A percentile compares a stretch with the other conserved stretches of the same genome.
These are phyloP conservation scores for Phylloscopus whistleri DNA, from an alignment of 2,113 vertebrate species.

Conservation along the genomic window DNA sequence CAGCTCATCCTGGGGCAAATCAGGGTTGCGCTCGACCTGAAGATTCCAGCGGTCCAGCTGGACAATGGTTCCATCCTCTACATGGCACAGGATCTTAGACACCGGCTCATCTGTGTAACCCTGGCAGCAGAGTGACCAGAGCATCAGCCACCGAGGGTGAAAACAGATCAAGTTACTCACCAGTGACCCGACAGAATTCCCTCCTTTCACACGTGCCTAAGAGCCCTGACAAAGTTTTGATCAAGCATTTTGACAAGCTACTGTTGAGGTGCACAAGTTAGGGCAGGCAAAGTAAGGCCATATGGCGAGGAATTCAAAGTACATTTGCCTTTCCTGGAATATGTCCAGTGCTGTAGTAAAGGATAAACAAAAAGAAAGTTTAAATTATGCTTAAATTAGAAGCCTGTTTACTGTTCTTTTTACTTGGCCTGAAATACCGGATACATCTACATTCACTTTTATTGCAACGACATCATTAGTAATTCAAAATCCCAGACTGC, in stretches of 20 bases:
- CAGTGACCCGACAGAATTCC: neutral
- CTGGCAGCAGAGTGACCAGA: conserved; percentile 36
- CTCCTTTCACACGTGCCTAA: neutral
- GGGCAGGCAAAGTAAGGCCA: neutral
- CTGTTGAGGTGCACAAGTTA: neutral
- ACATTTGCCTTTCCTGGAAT: neutral
- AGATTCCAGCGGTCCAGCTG: conserved; percentile 85
- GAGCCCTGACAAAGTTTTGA: neutral
- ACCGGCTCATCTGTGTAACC: conserved; percentile 84
- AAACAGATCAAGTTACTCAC: neutral
- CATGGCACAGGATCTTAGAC: conserved; percentile 83
- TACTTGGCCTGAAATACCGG: neutral
- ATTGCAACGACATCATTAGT: neutral
- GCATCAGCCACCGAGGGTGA: neutral
- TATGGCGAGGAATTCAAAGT: neutral
- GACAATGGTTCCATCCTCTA: conserved; percentile 82
- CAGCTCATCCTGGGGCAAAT: conserved; percentile 76
- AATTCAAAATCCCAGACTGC: neutral
- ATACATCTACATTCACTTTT: neutral
- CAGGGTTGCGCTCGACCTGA: conserved; percentile 80
- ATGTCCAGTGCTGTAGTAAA: neutral
- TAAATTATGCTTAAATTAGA: neutral
- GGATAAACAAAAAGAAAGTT: neutral
- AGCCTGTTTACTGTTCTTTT: neutral
- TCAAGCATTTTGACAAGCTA: neutral